These are phyloP conservation scores for Conchocele bisecta DNA, from an alignment of 2,888 invertebrate species.

Conservation along the genomic window DNA sequence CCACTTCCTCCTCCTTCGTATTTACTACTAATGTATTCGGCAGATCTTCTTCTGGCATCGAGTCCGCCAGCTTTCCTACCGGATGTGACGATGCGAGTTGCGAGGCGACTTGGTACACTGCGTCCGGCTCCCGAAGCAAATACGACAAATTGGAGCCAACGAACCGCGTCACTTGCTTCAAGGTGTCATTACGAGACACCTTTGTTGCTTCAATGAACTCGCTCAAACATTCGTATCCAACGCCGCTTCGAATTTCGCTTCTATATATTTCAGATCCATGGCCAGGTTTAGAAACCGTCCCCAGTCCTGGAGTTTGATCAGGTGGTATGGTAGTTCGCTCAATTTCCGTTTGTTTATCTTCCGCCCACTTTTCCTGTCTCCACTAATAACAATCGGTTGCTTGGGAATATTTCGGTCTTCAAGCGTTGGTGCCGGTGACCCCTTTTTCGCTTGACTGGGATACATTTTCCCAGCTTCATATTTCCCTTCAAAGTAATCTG, in stretches of 20 bases:
- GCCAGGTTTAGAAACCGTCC: constrained; percentile 81
- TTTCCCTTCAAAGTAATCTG: constrained; percentile 75
- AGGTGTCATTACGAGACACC: constrained; percentile 27
- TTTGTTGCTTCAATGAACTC: constrained; percentile 54
- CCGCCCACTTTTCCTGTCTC: constrained; percentile 40
- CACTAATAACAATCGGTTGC: constrained; percentile 71
- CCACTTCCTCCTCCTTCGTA: constrained; percentile 35
- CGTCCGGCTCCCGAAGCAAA: constrained; percentile 40
- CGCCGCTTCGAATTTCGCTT: constrained; percentile 53
- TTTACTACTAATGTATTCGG: constrained; percentile 42
- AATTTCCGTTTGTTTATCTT: constrained; percentile 74
- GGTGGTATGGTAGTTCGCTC: constrained; percentile 76
- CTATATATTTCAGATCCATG: constrained; percentile 44
- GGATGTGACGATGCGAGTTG: constrained; percentile 29
- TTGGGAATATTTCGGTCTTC: constrained; percentile 73
- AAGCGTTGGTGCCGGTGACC: constrained; percentile 55
- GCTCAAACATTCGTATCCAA: constrained; percentile 54
- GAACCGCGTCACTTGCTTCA: constrained; percentile 48
- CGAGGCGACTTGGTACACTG: constrained; percentile 48
- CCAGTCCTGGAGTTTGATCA: constrained; percentile 84
- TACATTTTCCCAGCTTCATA: constrained; percentile 69
- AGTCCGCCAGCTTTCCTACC: constrained; percentile 20
- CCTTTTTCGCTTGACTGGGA: constrained; percentile 55
- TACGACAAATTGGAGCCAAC: constrained; percentile 51
- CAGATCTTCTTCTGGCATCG: neutral